phyloP scores from a whole-genome alignment of 2,888 invertebrate genomes.

The Athalia circularis region DNA sequence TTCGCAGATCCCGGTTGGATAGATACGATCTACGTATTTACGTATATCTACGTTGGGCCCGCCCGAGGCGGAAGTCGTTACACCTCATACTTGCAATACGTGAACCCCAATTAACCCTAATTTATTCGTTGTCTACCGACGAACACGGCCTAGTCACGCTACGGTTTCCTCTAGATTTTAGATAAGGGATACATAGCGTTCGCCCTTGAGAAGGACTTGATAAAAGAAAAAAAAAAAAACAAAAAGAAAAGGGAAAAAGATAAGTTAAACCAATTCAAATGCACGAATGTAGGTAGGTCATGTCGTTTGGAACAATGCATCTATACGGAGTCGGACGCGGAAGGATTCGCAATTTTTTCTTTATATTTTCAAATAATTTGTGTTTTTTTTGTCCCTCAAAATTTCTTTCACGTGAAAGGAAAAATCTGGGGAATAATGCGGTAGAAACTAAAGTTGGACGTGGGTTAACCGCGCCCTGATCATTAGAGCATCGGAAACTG shows the following conservation, averaged over 20 bases:
- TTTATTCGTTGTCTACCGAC: slow-evolving; percentile 43
- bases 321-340: too few relatives aligned
- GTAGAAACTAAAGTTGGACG: slow-evolving; percentile 16
- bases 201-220: background rate
- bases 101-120: slow-evolving; percentile 39
- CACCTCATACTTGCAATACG: slow-evolving; percentile 30
- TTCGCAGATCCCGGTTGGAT: too few relatives aligned
- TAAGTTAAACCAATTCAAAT: background rate
- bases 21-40: too few relatives aligned
- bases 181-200: slow-evolving; percentile 22
- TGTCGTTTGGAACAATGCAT: too few relatives aligned
- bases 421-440: background rate
- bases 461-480: slow-evolving; percentile 59
- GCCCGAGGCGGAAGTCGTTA: slow-evolving; percentile 39
- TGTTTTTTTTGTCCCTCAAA: too few relatives aligned
- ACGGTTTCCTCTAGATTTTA: slow-evolving; percentile 42
- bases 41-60: background rate
- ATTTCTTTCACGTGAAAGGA: slow-evolving; percentile 12
- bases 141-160: slow-evolving; percentile 40
- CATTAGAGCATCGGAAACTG: slow-evolving; percentile 71
- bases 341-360: background rate
- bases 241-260: background rate
- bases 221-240: background rate
- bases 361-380: background rate
- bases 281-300: too few relatives aligned